Conservation (phyloP, 2,888 invertebrate species). For the Cosmorhoe ocellata region DNA sequence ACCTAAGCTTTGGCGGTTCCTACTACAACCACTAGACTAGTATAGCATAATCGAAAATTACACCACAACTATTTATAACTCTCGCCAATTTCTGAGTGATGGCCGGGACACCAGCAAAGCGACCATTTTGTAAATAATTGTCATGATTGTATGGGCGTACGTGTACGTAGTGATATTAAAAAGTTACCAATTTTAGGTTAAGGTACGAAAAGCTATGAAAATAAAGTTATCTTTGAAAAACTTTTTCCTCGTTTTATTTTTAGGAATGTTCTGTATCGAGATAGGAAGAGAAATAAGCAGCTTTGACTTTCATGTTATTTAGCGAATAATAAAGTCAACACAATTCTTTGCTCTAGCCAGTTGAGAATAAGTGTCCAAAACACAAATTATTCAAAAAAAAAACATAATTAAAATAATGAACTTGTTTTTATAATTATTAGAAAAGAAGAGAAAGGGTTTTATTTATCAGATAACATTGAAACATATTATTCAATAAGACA, state of each 20-base stretch:
- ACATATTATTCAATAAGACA: too few species aligned
- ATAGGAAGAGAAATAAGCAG: conserved; percentile 39
- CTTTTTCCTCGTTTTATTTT: conserved; percentile 47
- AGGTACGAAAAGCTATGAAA: conserved; percentile 63
- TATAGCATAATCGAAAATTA: conserved; percentile 53
- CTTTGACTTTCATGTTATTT: too few species aligned
- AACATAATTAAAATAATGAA: too few species aligned
- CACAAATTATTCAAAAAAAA: too few species aligned
- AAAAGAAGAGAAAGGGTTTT: too few species aligned
- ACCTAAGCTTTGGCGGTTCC: conserved; percentile 49
- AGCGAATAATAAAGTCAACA: conserved; percentile 48
- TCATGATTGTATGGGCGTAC: conserved; percentile 72
- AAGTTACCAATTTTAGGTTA: conserved; percentile 77
- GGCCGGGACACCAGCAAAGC: conserved; percentile 76
- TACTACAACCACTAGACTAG: conserved; percentile 71
- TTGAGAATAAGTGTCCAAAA: too few species aligned
- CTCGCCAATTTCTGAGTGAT: conserved; percentile 50
- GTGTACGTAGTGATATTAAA: conserved; percentile 76
- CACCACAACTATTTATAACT: conserved; percentile 58
- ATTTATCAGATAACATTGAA: too few species aligned
- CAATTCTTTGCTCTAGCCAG: too few species aligned
- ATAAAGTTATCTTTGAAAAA: conserved; percentile 50
- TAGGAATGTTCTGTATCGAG: conserved; percentile 38
- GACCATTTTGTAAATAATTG: conserved; percentile 70
- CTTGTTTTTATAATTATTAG: too few species aligned